These are phyloP conservation scores for Eupleurogrammus muticus DNA, from an alignment of 2,797 vertebrate species.

Conservation along the genomic window DNA sequence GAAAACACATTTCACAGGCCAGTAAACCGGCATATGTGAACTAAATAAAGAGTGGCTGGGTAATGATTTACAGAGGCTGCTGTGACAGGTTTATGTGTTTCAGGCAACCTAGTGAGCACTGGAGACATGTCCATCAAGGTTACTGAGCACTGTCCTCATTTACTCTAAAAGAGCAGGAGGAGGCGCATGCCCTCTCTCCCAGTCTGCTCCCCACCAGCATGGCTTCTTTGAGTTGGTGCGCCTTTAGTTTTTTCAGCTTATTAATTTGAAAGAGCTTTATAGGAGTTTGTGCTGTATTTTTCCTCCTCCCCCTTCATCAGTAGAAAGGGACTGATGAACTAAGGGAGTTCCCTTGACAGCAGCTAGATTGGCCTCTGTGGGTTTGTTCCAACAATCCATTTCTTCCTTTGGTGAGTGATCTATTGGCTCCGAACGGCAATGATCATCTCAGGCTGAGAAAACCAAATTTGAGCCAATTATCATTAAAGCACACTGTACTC, in stretches of 20 bases:
- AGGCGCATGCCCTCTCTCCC: slow-evolving; percentile 25
- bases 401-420: slow-evolving; percentile 74
- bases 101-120: slow-evolving; percentile 71
- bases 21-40: slow-evolving; percentile 83
- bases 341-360: slow-evolving; percentile 74
- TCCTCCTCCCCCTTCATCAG: slow-evolving; percentile 60
- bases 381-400: slow-evolving; percentile 74
- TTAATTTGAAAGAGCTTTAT: slow-evolving; percentile 61
- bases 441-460: slow-evolving; percentile 67
- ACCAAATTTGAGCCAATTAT: slow-evolving; percentile 82
- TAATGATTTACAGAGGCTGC: slow-evolving; percentile 83
- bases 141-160: slow-evolving; percentile 81
- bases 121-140: slow-evolving; percentile 83
- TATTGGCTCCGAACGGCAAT: slow-evolving; percentile 53
- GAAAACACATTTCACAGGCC: slow-evolving; percentile 85
- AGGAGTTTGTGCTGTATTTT: slow-evolving; percentile 45
- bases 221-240: slow-evolving; percentile 23
- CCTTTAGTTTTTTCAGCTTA: slow-evolving; percentile 50
- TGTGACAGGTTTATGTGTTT: slow-evolving; percentile 85
- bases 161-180: slow-evolving; percentile 68
- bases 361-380: slow-evolving; percentile 70
- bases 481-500: slow-evolving; percentile 71
- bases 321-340: slow-evolving; percentile 70
- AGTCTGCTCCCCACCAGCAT: slow-evolving; percentile 32
- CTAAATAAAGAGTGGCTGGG: slow-evolving; percentile 85